These are phyloP conservation scores for Brachypodius melanocephalos DNA, from an alignment of 2,113 vertebrate species.

Conservation along the genomic window DNA sequence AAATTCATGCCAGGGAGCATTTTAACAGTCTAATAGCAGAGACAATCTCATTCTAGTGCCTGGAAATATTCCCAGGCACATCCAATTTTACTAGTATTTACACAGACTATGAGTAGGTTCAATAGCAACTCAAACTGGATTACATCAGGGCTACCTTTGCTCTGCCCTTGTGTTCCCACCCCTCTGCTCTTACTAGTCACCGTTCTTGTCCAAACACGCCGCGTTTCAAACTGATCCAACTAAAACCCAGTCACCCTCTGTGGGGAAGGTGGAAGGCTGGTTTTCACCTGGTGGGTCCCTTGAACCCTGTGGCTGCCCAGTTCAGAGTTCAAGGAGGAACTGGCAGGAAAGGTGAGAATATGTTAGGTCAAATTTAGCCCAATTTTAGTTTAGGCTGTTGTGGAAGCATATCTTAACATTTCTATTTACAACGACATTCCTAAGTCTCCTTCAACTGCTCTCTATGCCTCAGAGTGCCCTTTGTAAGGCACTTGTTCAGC, in stretches of 20 bases:
- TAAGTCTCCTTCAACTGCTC: background rate
- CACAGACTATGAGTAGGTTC: background rate
- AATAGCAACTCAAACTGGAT: background rate
- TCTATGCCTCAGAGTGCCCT: background rate
- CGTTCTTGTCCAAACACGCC: background rate
- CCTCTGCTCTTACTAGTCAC: background rate
- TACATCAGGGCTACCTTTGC: constrained; percentile 25
- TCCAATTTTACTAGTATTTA: constrained; percentile 8
- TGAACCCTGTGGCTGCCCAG: background rate
- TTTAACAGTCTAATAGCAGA: constrained; percentile 1
- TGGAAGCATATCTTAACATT: background rate
- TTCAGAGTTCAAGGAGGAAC: background rate
- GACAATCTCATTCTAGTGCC: background rate
- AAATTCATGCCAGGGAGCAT: constrained; percentile 4
- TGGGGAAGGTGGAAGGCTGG: background rate
- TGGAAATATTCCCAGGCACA: constrained; percentile 28
- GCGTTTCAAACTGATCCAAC: background rate
- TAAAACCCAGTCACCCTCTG: background rate
- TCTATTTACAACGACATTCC: background rate
- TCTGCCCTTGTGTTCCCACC: background rate
- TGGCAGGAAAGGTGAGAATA: background rate
- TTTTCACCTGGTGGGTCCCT: background rate
- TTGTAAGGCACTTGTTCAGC: background rate
- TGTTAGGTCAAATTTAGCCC: background rate
- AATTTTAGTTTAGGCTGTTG: background rate